Base-by-base conservation (phyloP, 2,113 vertebrate genomes). In the Chaetorhynchus papuensis region DNA sequence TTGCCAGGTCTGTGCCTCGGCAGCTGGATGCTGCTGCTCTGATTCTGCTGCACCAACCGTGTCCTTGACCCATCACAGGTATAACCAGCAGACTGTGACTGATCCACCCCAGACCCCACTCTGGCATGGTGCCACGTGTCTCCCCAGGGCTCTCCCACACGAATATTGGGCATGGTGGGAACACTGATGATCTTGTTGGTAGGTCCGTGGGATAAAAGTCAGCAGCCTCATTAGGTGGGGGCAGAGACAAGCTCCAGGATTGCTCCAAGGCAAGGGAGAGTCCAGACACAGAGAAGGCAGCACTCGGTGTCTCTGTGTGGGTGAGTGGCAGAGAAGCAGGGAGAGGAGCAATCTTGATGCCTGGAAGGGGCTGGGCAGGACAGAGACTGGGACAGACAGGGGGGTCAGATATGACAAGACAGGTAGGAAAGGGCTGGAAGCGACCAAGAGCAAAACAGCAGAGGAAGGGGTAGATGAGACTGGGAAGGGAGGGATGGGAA, bases 131-230 rank as follows among this genome's bases (percentile, higher is more conserved):
- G 45, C 6, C 8, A 9, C 7, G 5, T 63, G 13, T 50, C 13
- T 27, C 4, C 17, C 9, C 2, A 1, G 42, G 16, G 19, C 21
- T 83, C 33, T 90, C 31, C 41, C 27, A 53, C 18, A 30, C 0
- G 0, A 0, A 0, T 56, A 19, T 52, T 35, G 44, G 30, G 21
- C 19, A 22, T 5, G 13, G 33, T 83, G 41, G 11, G 2, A 37
- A 50, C 24, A 24, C 21, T 60, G n/a, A 21, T 74, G 20, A 19
- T 77, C 35, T 59, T 69, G 4, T 33, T 4, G 6, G 16, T 49
- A 31, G 13, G 13, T 78, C 18, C 15, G 6, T 2, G 1, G 11
- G 19, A 35, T 19, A 66, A 47, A 50, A 30, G 33, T 52, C 76
- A 89, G 23, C 63, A 65, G 31, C 45, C 7, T 77, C 4, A 2